Base-by-base conservation (phyloP, 2,797 vertebrate genomes). In the Anguilla obscura region DNA sequence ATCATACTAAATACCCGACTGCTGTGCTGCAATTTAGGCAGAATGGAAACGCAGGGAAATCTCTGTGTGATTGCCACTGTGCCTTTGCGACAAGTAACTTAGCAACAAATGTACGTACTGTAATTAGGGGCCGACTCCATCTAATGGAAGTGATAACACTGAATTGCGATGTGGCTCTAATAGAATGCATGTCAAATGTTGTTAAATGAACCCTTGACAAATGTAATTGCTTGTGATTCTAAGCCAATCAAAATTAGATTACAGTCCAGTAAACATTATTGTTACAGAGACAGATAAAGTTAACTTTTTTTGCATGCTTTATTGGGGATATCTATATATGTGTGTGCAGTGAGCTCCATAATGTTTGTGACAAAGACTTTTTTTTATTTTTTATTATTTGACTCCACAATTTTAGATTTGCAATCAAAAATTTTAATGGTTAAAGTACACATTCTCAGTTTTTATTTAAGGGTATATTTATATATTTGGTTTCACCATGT, bases 131-230 rank as follows among this genome's bases (percentile, higher is more conserved):
- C 79, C n/a, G 24, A 50, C 40, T 50, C 36, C 79, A 82, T 48
- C 45, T 48, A 82, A 82, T 48, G 40, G 16, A 48, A 50, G 14
- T 82, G 2, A 85, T 66, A 58, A 40, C 84, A 85, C 24, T 60
- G 84, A 63, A 36, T 85, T 85, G n/a, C 16, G 27, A 85, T 56
- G 54, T 56, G 84, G 54, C 33, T 85, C 58, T 60, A 60, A 33
- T 40, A 58, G 54, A 85, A 24, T 85, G 30, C 58, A 85, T 82
- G 45, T 50, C 36, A 60, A 60, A 60, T 85, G 84, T 40, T 40
- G 84, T 58, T 30, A 85, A 85, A 54, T 54, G 52, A 56, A 54
- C 84, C 84, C 84, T 36, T 30, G n/a, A 54, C 74, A 76, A 76
- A 76, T 76, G 18, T 85, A 85, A 85, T 33, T 58, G 48, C 84